Percentiles rank a stretch among this genome's conserved stretches.
phyloP scores from a whole-genome alignment of 2,888 invertebrate species.

The Drosophila atripex region DNA sequence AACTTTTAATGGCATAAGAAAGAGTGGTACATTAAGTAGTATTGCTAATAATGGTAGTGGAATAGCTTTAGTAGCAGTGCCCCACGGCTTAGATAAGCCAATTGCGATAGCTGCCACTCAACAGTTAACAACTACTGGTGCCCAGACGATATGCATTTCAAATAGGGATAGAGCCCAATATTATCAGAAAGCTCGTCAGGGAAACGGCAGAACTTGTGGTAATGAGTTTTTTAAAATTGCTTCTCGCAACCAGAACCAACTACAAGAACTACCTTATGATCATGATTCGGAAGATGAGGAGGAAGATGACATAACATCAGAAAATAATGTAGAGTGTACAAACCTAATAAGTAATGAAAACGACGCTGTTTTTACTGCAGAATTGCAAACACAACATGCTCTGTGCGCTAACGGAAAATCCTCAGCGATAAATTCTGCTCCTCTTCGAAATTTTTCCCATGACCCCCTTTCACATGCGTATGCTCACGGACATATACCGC shows the following conservation, averaged over 20 bases:
- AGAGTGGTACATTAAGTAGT: constrained; percentile 83
- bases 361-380: constrained; percentile 40
- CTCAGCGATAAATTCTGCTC: constrained; percentile 12
- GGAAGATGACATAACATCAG: constrained; percentile 76
- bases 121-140: constrained; percentile 43
- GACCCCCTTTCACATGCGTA: constrained; percentile 25
- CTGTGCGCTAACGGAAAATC: constrained; percentile 26
- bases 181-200: constrained; percentile 34
- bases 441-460: constrained; percentile 11
- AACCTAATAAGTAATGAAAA: constrained; percentile 78
- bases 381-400: constrained; percentile 52
- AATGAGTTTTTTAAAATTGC: constrained; percentile 25
- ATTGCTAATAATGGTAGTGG: constrained; percentile 61
- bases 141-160: constrained; percentile 54
- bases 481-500: constrained; percentile 37
- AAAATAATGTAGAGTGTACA: constrained; percentile 79
- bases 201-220: constrained; percentile 29
- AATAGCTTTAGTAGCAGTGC: constrained; percentile 1
- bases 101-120: constrained; percentile 47
- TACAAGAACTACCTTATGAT: constrained; percentile 56
- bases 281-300: constrained; percentile 73
- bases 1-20: constrained; percentile 78
- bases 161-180: constrained; percentile 43
- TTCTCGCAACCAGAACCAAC: constrained; percentile 49
- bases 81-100: constrained; percentile 45